These are phyloP conservation scores for Ethmia dodecea DNA, from an alignment of 2,888 invertebrate genomes.

Conservation along the genomic window DNA sequence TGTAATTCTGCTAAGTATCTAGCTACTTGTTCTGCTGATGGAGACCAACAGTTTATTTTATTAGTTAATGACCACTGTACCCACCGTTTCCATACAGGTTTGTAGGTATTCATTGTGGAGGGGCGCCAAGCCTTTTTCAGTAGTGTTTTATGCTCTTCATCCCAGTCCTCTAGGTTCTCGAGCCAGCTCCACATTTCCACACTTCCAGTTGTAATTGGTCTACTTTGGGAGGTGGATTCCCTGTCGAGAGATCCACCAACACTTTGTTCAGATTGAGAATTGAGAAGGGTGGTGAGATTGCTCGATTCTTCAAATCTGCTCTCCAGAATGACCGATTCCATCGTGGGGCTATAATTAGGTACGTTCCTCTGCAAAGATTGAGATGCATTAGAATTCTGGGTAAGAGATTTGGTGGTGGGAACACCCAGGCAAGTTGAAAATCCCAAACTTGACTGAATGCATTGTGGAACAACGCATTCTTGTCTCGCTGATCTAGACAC, in stretches of 20 bases:
- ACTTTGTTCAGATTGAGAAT: conserved; percentile 9
- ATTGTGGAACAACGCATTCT: too few relatives aligned
- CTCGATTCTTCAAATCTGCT: conserved; percentile 20
- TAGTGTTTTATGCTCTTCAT: conserved; percentile 10
- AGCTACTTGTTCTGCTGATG: conserved; percentile 7
- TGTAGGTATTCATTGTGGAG: conserved; percentile 21
- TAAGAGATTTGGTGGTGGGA: too few relatives aligned
- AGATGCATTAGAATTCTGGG: too few relatives aligned
- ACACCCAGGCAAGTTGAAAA: too few relatives aligned
- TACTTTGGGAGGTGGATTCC: conserved; percentile 11
- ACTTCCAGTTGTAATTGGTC: conserved; percentile 13
- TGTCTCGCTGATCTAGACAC: too few relatives aligned
- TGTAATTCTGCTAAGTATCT: conserved; percentile 8
- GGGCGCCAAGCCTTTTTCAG: conserved; percentile 18
- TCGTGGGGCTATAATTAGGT: conserved; percentile 9
- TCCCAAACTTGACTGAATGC: too few relatives aligned
- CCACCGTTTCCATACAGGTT: conserved; percentile 12
- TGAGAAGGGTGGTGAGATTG: conserved; percentile 9
- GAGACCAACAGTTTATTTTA: conserved; percentile 2
- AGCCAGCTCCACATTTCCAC: conserved; percentile 23
- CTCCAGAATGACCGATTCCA: conserved; percentile 14
- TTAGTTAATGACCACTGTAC: conserved; percentile 8
- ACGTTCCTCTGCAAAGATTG: too few relatives aligned
- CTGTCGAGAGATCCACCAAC: conserved; percentile 15
- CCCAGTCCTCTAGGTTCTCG: conserved; percentile 13